Conservation (phyloP, 2,888 invertebrate species). For the Eledona agricola region DNA sequence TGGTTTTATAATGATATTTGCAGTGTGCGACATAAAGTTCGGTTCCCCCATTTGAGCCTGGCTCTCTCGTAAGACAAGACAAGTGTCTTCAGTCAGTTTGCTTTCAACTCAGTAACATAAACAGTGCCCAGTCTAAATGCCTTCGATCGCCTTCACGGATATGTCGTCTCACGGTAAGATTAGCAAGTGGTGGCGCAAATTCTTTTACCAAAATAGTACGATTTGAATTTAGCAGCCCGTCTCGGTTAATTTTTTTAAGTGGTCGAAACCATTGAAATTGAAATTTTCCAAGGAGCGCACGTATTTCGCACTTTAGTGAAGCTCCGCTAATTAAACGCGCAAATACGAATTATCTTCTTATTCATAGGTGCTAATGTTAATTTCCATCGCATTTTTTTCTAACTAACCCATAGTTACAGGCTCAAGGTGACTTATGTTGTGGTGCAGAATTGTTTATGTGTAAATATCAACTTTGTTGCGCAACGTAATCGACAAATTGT, state of each 20-base stretch:
- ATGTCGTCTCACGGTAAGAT: constrained; percentile 43
- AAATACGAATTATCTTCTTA: constrained; percentile 2
- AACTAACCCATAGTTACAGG: constrained; percentile 10
- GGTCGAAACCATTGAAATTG: neutral
- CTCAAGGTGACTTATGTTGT: constrained; percentile 26
- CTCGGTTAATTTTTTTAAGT: constrained; percentile 1
- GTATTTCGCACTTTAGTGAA: constrained; percentile 18
- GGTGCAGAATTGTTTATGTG: constrained; percentile 21
- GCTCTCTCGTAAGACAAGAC: constrained; percentile 1
- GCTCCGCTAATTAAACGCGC: constrained; percentile 3
- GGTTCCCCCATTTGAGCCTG: constrained; percentile 10
- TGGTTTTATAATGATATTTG: constrained; percentile 19
- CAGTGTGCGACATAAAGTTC: constrained; percentile 16
- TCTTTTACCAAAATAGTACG: no score
- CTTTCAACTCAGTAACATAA: constrained; percentile 18
- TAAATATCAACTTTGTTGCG: constrained; percentile 8
- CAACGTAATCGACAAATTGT: constrained; percentile 11
- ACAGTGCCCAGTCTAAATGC: constrained; percentile 35
- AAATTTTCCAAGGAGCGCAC: constrained; percentile 14
- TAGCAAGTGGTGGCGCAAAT: neutral
- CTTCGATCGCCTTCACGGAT: constrained; percentile 41
- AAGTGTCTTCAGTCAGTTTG: constrained; percentile 20
- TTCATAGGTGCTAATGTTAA: constrained; percentile 18
- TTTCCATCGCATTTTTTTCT: constrained; percentile 11
- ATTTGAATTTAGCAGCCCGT: constrained; percentile 3